These are phyloP conservation scores for Nannospalax galili DNA, from an alignment of 2,113 vertebrate species.

Conservation along the genomic window DNA sequence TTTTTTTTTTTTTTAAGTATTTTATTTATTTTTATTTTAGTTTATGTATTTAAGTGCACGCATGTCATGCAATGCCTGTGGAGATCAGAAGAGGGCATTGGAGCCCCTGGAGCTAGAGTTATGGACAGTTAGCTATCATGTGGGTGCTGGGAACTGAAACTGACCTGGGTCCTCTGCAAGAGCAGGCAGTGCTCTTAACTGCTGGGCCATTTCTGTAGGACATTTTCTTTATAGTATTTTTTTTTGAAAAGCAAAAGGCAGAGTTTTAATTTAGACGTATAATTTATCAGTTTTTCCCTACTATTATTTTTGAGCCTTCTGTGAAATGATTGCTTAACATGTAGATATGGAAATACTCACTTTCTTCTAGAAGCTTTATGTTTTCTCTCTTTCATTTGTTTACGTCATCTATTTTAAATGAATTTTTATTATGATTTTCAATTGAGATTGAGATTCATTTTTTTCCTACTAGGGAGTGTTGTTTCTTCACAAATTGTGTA, in stretches of 20 bases:
- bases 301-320: background rate
- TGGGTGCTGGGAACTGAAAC: too few relatives aligned
- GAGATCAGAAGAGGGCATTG: too few relatives aligned
- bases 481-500: slow-evolving; percentile 10
- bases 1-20: background rate
- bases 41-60: too few relatives aligned
- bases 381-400: slow-evolving; percentile 27
- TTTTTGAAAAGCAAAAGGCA: slow-evolving; percentile 39
- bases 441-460: background rate
- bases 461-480: background rate
- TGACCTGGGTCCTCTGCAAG: too few relatives aligned
- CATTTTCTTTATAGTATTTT: background rate
- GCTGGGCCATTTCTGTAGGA: background rate
- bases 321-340: slow-evolving; percentile 22
- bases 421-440: background rate
- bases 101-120: too few relatives aligned
- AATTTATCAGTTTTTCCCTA: background rate
- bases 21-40: too few relatives aligned
- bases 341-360: background rate
- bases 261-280: slow-evolving; percentile 31
- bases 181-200: too few relatives aligned
- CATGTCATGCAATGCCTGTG: too few relatives aligned
- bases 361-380: slow-evolving; percentile 35
- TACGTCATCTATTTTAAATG: slow-evolving; percentile 2
- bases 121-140: too few relatives aligned